These are phyloP conservation scores for Hafferia zeledoni DNA, from an alignment of 2,797 vertebrate species.

Conservation along the genomic window DNA sequence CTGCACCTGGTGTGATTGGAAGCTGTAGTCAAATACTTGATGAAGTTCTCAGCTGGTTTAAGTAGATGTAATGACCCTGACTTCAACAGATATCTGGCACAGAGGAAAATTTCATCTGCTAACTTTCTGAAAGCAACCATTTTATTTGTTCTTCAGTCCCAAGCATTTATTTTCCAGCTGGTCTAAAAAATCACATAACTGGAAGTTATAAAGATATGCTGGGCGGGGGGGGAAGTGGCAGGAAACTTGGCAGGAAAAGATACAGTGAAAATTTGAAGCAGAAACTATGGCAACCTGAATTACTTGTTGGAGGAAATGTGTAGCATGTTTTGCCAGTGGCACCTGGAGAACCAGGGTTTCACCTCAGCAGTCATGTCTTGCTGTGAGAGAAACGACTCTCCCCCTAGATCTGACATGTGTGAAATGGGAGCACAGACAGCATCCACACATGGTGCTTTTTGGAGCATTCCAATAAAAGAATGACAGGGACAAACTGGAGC, in stretches of 20 bases:
- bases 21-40: constrained; percentile 35
- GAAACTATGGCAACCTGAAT: constrained; percentile 33
- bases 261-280: constrained; percentile 10
- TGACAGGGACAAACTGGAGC: neutral
- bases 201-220: constrained; percentile 39
- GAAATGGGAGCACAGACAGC: neutral
- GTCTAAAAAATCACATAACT: constrained; percentile 57
- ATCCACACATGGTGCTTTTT: fast-evolving
- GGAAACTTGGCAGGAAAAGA: constrained; percentile 40
- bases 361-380: neutral
- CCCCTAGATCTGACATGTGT: neutral
- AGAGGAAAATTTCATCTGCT: neutral
- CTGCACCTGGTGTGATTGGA: neutral
- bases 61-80: constrained; percentile 22
- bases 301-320: neutral
- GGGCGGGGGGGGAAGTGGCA: neutral
- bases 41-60: constrained; percentile 49
- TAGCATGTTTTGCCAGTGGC: neutral
- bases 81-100: constrained; percentile 1
- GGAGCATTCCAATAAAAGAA: neutral
- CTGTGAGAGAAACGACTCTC: neutral
- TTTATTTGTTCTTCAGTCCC: constrained; percentile 53
- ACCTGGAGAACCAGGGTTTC: neutral
- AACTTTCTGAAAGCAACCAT: constrained; percentile 45
- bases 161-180: constrained; percentile 51